Percentiles rank a stretch among this genome's conserved stretches.
phyloP scores from a whole-genome alignment of 2,113 vertebrate species.

The Pseudorhombus dupliciocellatus region DNA sequence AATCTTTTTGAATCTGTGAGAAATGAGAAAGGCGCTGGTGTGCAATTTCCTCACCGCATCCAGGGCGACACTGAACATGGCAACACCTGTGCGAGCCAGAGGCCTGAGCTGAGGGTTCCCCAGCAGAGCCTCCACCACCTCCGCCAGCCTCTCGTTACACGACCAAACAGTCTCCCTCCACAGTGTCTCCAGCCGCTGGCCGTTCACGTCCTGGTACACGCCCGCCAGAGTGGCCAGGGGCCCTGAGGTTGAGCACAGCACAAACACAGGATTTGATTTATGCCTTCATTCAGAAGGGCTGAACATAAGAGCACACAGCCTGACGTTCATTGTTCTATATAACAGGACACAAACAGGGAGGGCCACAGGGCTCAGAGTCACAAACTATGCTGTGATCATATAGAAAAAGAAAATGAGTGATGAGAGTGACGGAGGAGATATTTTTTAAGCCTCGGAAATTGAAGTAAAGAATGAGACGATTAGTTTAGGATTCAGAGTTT shows the following conservation, averaged over 20 bases:
- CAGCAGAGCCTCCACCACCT: slow-evolving; percentile 75
- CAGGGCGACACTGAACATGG: slow-evolving; percentile 60
- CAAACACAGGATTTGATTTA: background rate
- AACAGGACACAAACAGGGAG: background rate
- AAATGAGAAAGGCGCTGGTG: background rate
- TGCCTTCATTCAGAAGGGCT: background rate
- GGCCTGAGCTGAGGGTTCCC: slow-evolving; percentile 77
- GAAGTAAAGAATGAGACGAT: slow-evolving; percentile 3
- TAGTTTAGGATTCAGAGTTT: slow-evolving; percentile 14
- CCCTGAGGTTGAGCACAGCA: slow-evolving; percentile 63
- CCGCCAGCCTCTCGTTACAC: slow-evolving; percentile 69
- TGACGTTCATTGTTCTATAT: background rate
- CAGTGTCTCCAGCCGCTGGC: slow-evolving; percentile 76
- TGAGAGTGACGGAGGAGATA: background rate
- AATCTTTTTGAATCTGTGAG: no score
- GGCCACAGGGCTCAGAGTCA: background rate
- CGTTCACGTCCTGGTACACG: slow-evolving; percentile 86
- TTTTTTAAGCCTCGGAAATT: slow-evolving; percentile 4
- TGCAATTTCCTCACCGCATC: slow-evolving; percentile 78
- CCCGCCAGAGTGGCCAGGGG: slow-evolving; percentile 85
- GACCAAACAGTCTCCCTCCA: slow-evolving; percentile 79
- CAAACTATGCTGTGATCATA: background rate
- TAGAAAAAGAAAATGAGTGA: background rate
- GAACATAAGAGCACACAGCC: background rate
- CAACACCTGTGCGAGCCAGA: slow-evolving; percentile 68